Base-by-base conservation (phyloP, 2,797 vertebrate species). In the Columba guinea region DNA sequence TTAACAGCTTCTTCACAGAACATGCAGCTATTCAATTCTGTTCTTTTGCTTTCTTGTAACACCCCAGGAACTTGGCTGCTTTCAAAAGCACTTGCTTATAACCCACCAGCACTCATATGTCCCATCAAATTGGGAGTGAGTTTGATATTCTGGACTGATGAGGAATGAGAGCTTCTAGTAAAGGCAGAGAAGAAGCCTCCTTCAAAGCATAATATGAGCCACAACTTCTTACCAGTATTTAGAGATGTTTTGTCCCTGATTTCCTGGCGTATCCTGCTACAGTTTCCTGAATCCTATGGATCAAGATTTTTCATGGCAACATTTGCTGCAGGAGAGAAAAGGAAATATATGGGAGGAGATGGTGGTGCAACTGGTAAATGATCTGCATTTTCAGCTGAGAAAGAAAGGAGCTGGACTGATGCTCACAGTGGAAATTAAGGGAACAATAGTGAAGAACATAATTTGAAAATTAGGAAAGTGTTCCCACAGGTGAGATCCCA, bases 141-240 rank as follows among this genome's bases (percentile, higher is more conserved):
- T 90, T 81, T 87, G 37, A 37, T 91, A 49, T 82, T 96, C 75
- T 53, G 39, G 30, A 34, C 69, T 41, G 55, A 90, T 63, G 70
- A 94, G 69, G 65, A 96, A 84, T 87, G 70, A 91, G 10, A 89
- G 60, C 63, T 70, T 51, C 44, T 53, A 84, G 64, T 68, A 91
- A 73, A n/a, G 27, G 34, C 59, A 59, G 56, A 90, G 64, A 87
- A 76, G 68, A 28, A 75, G 17, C n/a, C 22, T 91, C n/a, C 64
- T 81, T 94, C 51, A 94, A 87, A 90, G 86, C 77, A 90, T 41
- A 84, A 28, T 78, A 58, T 88, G 51, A 96, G 17, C 14, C 46
- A 83, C 48, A 71, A 21, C 46, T 21, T 92, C 53, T 53, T 77
- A 69, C 11, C 34, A 34, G 8, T 60, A 58, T 80, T 69, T 71